Conservation (phyloP, 2,113 vertebrate genomes). For the Mirza zaza region DNA sequence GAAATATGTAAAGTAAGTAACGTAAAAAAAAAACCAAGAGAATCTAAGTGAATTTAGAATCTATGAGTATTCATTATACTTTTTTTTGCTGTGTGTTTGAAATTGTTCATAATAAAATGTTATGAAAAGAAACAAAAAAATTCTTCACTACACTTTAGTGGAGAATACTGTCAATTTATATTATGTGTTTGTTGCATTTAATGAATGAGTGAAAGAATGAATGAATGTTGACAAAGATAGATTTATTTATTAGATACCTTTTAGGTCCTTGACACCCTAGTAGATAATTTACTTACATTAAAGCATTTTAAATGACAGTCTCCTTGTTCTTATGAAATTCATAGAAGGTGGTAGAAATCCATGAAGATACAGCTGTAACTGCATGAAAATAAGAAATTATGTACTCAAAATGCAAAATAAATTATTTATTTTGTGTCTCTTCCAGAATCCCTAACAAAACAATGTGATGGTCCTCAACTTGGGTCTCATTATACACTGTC, state of each 20-base stretch:
- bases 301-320: not conserved
- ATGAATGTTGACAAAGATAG: not conserved
- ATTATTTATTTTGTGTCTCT: no score
- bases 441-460: no score
- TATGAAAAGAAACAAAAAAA: not conserved
- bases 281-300: not conserved
- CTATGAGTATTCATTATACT: no score
- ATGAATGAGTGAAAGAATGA: not conserved
- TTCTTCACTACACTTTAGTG: not conserved
- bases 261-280: not conserved
- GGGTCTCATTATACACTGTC: not conserved
- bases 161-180: not conserved
- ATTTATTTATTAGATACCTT: not conserved
- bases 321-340: not conserved
- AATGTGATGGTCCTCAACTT: not conserved
- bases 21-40: no score
- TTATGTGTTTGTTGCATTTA: not conserved
- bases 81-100: no score
- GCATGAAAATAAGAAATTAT: not conserved
- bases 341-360: not conserved
- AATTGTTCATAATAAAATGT: no score
- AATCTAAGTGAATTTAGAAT: no score
- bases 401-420: not conserved
- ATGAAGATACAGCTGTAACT: not conserved
- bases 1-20: no score